Base-by-base conservation (phyloP, 2,113 vertebrate genomes). In the Trogon surrucura region DNA sequence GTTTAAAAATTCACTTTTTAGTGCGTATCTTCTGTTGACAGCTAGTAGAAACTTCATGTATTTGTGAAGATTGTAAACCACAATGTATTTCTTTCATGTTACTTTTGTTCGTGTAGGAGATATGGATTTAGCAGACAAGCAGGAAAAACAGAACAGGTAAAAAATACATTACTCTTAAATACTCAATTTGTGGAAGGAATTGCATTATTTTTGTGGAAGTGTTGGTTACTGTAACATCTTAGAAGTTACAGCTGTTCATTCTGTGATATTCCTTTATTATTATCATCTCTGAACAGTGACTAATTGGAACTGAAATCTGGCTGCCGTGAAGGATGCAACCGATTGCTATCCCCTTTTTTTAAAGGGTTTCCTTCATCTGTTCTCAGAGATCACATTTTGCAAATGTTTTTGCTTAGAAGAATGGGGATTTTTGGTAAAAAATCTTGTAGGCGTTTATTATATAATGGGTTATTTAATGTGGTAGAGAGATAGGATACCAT, bases 111-210 rank as follows among this genome's bases (percentile, higher is more conserved):
- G 97, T 96, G 16, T 94, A 99, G 99, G 97, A 98, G 98, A 71
- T 99, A 99, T 0, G 99, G 99, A 93, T 98, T 99, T 97, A 99
- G 98, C 97, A 99, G 98, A 93, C 98, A 98, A 96, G 34, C 92
- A 72, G 97, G 97, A 66, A 98, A 98, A 98, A 95, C 97, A 73
- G 98, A 98, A 66, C 98, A 98, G 98, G 99, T 99, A 97, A 97
- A 97, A 79, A 77, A 50, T 27, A 32, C 1, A 21, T 4, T 65
- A 2, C 50, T 80, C 85, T 54, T 54, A 82, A 85, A 48, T 78
- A 16, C 3, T 79, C 4, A 57, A 30, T 21, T 48, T 66, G 15
- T 72, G n/a, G 23, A 13, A 78, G 66, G 16, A 73, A 30, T 36
- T 61, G 23, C 14, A 5, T 50, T 81, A 23, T 0, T 80, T 64